Conservation (phyloP, 2,797 vertebrate species). For the Myotis pilosus region DNA sequence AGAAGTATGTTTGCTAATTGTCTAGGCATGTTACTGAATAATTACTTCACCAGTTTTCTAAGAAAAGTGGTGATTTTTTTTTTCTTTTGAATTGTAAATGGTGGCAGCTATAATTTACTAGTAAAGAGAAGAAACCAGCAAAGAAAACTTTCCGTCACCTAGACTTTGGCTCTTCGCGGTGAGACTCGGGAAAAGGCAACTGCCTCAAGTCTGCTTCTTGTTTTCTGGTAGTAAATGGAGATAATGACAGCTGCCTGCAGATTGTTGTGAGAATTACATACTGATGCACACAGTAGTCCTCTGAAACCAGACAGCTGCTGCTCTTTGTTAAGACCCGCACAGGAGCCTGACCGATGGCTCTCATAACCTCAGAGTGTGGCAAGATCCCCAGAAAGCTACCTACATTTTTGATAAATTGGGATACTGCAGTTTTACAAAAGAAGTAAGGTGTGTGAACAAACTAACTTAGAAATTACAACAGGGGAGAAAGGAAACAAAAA, state of each 20-base stretch:
- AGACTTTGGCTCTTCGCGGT: not conserved
- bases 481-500: not conserved
- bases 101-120: not conserved
- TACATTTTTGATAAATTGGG: not conserved
- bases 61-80: not conserved
- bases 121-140: not conserved
- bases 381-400: not conserved
- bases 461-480: not conserved
- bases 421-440: not conserved
- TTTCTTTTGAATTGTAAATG: conserved; percentile 24
- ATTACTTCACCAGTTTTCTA: not conserved
- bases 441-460: not conserved
- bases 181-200: not conserved
- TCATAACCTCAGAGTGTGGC: not conserved
- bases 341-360: not conserved
- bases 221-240: not conserved
- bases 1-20: not conserved
- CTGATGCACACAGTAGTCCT: not conserved
- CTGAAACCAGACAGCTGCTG: not conserved
- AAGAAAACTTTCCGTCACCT: not conserved
- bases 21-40: not conserved
- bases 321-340: not conserved
- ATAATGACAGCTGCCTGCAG: not conserved
- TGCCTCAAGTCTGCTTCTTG: not conserved
- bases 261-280: not conserved